Evolutionary conservation across 30 jellyfish, hydroid and myxozoan species (phyloP), one percentile per base, ranked within the genome.

Genomic region (Aurelia coerulea): DNA sequence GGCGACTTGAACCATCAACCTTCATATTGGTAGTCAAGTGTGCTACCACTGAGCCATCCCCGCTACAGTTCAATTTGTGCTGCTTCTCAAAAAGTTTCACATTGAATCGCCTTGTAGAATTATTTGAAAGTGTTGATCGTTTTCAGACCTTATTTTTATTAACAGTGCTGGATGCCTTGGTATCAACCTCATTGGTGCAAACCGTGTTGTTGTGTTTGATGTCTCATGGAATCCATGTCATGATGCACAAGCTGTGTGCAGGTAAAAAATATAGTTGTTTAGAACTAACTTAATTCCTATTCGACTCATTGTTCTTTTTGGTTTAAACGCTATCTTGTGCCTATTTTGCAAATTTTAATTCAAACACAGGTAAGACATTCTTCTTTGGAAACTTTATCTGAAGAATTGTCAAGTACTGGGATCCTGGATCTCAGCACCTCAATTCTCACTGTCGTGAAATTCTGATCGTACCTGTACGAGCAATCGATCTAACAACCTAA

Each of bases 141-240:
- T 37, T 37, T 10, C 12, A 7, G 12, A 5, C 53, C 12, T 6
- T 6, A 5, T 42, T 42, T 10, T 6, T 42, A 37, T 42, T 42
- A 42, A 32, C 65, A 93, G 98, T 46, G 98, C 98, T 75, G 98
- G 98, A 31, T 93, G 98, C 73, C 93, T 93, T 33, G 98, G 98
- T 12, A 93, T 93, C 75, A 93, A 93, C 50, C 81, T 93, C 68
- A 77, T 83, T 33, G 97, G 91, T 46, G 98, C 98, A 23, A 93
- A 86, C 64, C 96, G 98, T 42, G 98, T 93, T 53, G 97, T 93
- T 53, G 98, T 93, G 59, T 93, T 93, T 46, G 98, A 93, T 88
- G 98, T 93, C 7, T 93, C 98, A 9, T 93, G 98, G 98, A 93
- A 93, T 80, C 98, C 98, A 59, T 93, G 98, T 63, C 96, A 93